Percentiles rank a stretch among this genome's conserved stretches.
These are phyloP conservation scores for Characodon lateralis DNA, from an alignment of 2,797 vertebrate genomes.

Conservation along the genomic window DNA sequence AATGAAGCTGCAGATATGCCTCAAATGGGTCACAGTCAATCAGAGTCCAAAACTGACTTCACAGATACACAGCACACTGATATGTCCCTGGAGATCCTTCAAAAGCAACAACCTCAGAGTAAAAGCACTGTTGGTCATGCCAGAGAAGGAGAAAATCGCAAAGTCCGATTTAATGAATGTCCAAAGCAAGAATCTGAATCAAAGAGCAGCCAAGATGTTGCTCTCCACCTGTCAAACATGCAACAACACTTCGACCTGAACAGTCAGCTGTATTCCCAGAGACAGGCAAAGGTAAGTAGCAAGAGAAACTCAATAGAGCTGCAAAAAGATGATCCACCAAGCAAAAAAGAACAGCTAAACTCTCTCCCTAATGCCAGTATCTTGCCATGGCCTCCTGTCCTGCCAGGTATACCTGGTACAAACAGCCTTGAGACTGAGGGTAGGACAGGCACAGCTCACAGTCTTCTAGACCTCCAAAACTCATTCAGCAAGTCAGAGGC, in stretches of 20 bases:
- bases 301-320: slow-evolving; percentile 11
- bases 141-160: slow-evolving; percentile 38
- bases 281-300: slow-evolving; percentile 22
- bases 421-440: slow-evolving; percentile 26
- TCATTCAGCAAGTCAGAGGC: slow-evolving; percentile 79
- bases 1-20: slow-evolving; percentile 30
- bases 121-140: slow-evolving; percentile 20
- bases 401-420: slow-evolving; percentile 24
- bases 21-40: slow-evolving; percentile 28
- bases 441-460: slow-evolving; percentile 26
- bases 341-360: slow-evolving; percentile 7
- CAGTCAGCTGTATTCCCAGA: slow-evolving; percentile 43
- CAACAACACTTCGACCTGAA: slow-evolving; percentile 55
- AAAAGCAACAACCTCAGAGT: slow-evolving; percentile 18
- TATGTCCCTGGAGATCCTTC: slow-evolving; percentile 33
- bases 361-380: slow-evolving; percentile 22
- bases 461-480: slow-evolving; percentile 77
- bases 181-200: slow-evolving; percentile 9
- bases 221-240: slow-evolving; percentile 52
- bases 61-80: slow-evolving; percentile 25
- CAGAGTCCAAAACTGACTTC: slow-evolving; percentile 20
- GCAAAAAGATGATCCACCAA: slow-evolving; percentile 49
- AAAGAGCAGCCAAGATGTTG: slow-evolving; percentile 30
- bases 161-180: slow-evolving; percentile 46
- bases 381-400: slow-evolving; percentile 21